A percentile compares a stretch with the other conserved stretches of the same genome.
These are phyloP conservation scores for Glareola pratincola DNA, from an alignment of 2,113 vertebrate genomes.

Conservation along the genomic window DNA sequence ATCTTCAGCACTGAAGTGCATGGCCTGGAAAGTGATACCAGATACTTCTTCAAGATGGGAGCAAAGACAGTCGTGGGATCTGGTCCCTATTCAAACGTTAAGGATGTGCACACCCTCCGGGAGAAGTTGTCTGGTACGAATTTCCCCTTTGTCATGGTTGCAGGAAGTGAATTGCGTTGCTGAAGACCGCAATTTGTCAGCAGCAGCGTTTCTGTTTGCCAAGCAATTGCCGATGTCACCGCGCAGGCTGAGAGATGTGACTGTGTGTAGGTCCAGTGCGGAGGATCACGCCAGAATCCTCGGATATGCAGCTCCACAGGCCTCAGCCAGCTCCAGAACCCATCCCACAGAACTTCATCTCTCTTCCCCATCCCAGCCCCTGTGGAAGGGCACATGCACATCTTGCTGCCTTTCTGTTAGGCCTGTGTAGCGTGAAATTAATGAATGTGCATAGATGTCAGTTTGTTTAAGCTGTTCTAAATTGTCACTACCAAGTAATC, in stretches of 20 bases:
- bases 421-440: neutral
- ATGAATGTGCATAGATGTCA: neutral
- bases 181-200: neutral
- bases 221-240: neutral
- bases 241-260: accelerated
- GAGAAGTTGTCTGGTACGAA: slow-evolving; percentile 76
- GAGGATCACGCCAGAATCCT: neutral
- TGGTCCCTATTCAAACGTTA: slow-evolving; percentile 88
- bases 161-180: neutral
- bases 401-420: neutral
- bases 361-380: neutral
- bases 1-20: slow-evolving; percentile 87
- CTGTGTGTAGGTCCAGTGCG: neutral
- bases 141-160: neutral
- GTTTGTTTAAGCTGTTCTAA: neutral
- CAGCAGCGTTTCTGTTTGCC: neutral
- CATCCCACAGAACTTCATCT: neutral
- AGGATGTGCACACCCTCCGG: slow-evolving; percentile 86
- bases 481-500: neutral
- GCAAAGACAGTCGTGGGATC: slow-evolving; percentile 89
- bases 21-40: slow-evolving; percentile 84
- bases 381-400: neutral
- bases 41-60: slow-evolving; percentile 94
- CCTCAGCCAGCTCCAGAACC: neutral
- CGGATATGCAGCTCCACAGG: neutral